Evolutionary conservation across 2,888 invertebrate genomes (phyloP), one percentile per base, ranked within the genome.

Genomic region (Alcis repandata): DNA sequence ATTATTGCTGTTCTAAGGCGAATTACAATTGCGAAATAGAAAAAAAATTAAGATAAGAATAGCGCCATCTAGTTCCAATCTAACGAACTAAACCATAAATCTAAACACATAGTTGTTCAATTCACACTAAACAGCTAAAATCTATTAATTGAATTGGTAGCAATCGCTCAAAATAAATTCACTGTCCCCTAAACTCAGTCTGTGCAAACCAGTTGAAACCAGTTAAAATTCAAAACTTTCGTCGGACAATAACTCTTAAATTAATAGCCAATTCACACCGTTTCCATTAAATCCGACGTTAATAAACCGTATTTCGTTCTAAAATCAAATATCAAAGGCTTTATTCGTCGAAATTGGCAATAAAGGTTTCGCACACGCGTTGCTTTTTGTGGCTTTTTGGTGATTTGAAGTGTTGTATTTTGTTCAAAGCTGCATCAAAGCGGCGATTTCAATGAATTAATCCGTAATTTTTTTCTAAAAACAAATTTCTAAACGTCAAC

Each of bases 321-420:
- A 77, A 51, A 80, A 80, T 80, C 79, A 78, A 79, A 80, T 80
- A 76, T 73, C 67, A 73, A 75, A 74, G 65, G 71, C 74, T 80
- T 75, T 77, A 74, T 74, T 41, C 45, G n/a, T 65, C 40, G 27
- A 64, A 68, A 65, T 68, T 59, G 58, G 27, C 41, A 62, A 65
- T 59, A 62, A 65, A 54, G 59, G 40, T 48, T 40, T 33, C 17
- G 36, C 32, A 59, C 59, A 51, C 49, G 46, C 33, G 15, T 41
- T 36, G 15, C 54, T 41, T 56, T n/a, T 63, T 20, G 38, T 53
- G 19, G 56, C 22, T 22, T 0, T 1, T 13, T 1, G 13, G 11
- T 17, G 17, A 33, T 17, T 49, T 4, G 0, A 1, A 17, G 3
- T 10, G 0, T 10, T 33, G 6, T 1, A 13, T 15, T 36, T 36